These are phyloP conservation scores for Ascaphus truei DNA, from an alignment of 2,113 vertebrate genomes.

Conservation along the genomic window DNA sequence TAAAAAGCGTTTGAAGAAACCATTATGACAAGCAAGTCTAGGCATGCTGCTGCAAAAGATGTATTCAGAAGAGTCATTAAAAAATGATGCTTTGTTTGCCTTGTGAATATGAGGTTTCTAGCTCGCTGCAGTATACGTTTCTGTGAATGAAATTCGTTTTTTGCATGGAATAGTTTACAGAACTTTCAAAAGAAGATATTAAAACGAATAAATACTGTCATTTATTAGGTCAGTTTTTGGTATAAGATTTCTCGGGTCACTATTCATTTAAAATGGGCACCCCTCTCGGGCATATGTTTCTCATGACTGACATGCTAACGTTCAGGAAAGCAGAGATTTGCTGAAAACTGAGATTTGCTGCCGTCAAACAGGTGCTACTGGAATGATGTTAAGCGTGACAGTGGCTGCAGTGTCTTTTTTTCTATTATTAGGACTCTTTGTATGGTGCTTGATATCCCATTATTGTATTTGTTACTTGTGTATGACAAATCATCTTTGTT, in stretches of 20 bases:
- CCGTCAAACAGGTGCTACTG: no score
- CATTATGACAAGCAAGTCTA: constrained; percentile 89
- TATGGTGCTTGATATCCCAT: no score
- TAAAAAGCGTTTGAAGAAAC: constrained; percentile 87
- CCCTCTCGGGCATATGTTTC: background rate
- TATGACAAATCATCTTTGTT: no score
- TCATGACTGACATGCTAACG: no score
- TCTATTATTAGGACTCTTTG: no score
- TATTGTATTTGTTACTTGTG: no score
- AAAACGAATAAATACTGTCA: constrained; percentile 22
- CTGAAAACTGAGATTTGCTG: no score
- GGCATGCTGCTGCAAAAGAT: constrained; percentile 80
- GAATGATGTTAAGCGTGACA: no score
- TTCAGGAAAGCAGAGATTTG: no score
- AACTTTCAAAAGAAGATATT: constrained; percentile 1
- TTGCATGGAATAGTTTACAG: constrained; percentile 44
- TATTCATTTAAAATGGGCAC: background rate
- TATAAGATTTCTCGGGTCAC: constrained; percentile 14
- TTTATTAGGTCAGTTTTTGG: constrained; percentile 29
- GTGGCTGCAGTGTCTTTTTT: no score
- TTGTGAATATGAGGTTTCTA: constrained; percentile 81
- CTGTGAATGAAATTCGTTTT: constrained; percentile 63
- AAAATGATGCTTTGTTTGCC: constrained; percentile 97
- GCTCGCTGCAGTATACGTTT: constrained; percentile 61
- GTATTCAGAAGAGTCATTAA: constrained; percentile 91